A percentile compares a stretch with the other conserved stretches of the same genome.
phyloP scores from a whole-genome alignment of 2,797 vertebrate genomes.

The Platalea minor region DNA sequence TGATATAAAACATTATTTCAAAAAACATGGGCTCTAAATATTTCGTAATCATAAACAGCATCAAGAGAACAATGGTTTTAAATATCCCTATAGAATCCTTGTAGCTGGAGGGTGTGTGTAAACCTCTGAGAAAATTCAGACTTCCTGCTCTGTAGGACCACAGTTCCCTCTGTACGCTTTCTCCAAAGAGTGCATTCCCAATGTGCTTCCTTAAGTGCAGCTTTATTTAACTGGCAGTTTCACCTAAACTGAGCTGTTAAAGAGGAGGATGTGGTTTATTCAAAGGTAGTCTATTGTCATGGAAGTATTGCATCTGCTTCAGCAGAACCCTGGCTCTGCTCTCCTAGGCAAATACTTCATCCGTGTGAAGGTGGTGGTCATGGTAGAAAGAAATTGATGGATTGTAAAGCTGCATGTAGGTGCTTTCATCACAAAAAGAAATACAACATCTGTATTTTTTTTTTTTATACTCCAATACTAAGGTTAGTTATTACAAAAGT shows the following conservation, averaged over 20 bases:
- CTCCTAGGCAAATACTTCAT: neutral
- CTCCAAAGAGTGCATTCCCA: neutral
- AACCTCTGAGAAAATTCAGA: neutral
- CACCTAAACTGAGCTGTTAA: neutral
- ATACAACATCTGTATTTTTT: neutral
- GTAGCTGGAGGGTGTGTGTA: neutral
- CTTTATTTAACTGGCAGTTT: neutral
- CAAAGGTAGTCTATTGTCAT: neutral
- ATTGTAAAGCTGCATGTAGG: neutral
- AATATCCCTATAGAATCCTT: neutral
- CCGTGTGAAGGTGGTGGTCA: neutral
- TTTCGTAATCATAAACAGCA: neutral
- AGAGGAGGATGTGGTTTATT: neutral
- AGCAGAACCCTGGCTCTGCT: neutral
- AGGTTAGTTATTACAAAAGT: neutral
- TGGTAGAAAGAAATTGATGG: neutral
- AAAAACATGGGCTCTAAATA: neutral
- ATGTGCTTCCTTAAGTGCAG: rapidly evolving
- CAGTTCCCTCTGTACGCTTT: neutral
- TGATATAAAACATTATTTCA: neutral
- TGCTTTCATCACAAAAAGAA: neutral
- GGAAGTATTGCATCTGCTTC: neutral
- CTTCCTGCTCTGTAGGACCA: neutral
- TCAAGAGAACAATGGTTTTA: neutral
- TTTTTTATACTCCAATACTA: neutral